Conservation (phyloP, 1,140 invertebrate species). For the Yoshiicerus persimilis region DNA sequence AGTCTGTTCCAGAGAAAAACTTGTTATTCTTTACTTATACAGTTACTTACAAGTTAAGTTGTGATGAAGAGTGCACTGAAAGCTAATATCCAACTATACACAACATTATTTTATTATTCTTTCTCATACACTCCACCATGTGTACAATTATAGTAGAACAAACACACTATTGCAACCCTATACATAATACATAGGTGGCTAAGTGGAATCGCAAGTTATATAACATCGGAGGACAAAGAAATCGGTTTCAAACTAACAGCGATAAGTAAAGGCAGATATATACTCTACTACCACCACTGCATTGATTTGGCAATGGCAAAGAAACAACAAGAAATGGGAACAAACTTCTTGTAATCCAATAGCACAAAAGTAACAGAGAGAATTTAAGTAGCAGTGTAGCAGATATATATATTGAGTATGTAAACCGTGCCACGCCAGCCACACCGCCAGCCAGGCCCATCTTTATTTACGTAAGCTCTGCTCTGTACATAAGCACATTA, state of each 20-base stretch:
- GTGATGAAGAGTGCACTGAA: not conserved
- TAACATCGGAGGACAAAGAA: too few relatives aligned
- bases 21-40: not conserved
- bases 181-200: too few relatives aligned
- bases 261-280: too few relatives aligned
- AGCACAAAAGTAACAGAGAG: not conserved
- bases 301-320: conserved; percentile 15
- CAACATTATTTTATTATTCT: not conserved
- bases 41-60: not conserved
- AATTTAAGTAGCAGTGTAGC: not conserved
- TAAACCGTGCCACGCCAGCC: too few relatives aligned
- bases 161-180: too few relatives aligned
- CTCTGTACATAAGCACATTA: not conserved
- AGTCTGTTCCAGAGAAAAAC: not conserved
- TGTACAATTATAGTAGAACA: too few relatives aligned
- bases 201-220: too few relatives aligned
- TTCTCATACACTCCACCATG: too few relatives aligned
- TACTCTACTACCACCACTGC: not conserved
- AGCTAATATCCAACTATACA: not conserved
- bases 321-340: not conserved
- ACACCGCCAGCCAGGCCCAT: not conserved
- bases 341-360: not conserved
- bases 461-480: not conserved
- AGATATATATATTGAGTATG: not conserved
- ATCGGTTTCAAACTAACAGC: too few relatives aligned